Evolutionary conservation across 2,888 invertebrate species (phyloP), one percentile per base, ranked within the genome.

Genomic region (Phyllotreta striolata): DNA sequence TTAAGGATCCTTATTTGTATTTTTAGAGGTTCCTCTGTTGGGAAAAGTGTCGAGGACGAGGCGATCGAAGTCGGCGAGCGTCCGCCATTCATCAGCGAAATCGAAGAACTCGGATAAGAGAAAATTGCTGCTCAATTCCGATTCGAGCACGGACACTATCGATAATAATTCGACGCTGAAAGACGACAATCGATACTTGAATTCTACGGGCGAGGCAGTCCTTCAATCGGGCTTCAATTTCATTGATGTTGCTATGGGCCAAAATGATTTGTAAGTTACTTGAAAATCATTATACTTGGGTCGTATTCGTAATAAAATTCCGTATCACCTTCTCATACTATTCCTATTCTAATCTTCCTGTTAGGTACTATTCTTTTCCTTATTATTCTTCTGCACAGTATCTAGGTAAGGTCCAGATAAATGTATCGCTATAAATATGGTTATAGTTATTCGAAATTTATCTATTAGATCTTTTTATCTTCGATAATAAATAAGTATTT

Each of bases 41-140:
- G 90, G 90, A 0, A 86, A 88, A 59, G 84, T 89, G 0, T 88
- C 89, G 0, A 82, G 90, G 52, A 87, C 87, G 1, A 83, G 88
- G 7, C 81, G 90, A n/a, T 90, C 89, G 0, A 87, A 89, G 58
- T 87, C 89, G 0, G 89, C 89, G 0, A 85, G 84, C 1, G 71
- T 77, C 37, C 70, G 80, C 56, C 77, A 78, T 55, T 74, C 73
- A 12, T 79, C 78, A 8, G 78, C 73, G 9, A 79, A 76, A 70
- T 76, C 77, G 13, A 78, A 75, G 69, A 70, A 68, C 14, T 74
- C 75, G 1, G 81, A 81, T 68, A 80, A 79, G 66, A 69, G 73
- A 58, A 74, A 74, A 63, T 65, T 82, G 10, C 67, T 79, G n/a
- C 56, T 66, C 14, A 74, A 75, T 47, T 77, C 79, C 8, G 79